These are phyloP conservation scores for Sipha flava DNA, from an alignment of 1,140 invertebrate genomes.

Conservation along the genomic window DNA sequence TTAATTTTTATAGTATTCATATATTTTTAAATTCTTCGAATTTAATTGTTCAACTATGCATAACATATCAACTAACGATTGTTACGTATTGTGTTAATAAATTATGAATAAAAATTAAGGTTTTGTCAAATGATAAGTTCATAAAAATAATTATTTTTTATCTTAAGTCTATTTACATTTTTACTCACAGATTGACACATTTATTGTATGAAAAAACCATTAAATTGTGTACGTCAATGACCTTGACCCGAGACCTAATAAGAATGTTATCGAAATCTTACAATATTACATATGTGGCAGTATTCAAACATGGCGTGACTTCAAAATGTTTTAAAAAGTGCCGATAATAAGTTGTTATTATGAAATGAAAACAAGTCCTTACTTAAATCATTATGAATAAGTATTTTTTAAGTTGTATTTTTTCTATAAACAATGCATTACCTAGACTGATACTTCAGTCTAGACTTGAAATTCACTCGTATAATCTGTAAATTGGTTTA, in stretches of 20 bases:
- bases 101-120: too few relatives aligned
- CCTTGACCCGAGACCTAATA: background rate
- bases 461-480: too few relatives aligned
- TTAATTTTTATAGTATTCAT: too few relatives aligned
- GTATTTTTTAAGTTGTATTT: background rate
- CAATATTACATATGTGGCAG: background rate
- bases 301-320: background rate
- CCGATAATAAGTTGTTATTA: background rate
- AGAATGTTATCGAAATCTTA: background rate
- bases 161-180: background rate
- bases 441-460: background rate
- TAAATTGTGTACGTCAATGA: background rate
- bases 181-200: too few relatives aligned
- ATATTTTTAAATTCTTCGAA: too few relatives aligned
- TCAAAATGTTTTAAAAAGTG: background rate
- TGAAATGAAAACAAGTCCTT: background rate
- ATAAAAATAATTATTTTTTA: too few relatives aligned
- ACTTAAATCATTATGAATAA: background rate
- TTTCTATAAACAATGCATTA: background rate
- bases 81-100: too few relatives aligned
- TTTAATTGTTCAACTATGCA: too few relatives aligned
- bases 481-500: too few relatives aligned
- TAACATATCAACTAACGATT: too few relatives aligned
- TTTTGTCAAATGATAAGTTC: too few relatives aligned
- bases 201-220: too few relatives aligned